Evolutionary conservation across 2,888 invertebrate species (phyloP).

Genomic region (Pollenia amentaria): DNA sequence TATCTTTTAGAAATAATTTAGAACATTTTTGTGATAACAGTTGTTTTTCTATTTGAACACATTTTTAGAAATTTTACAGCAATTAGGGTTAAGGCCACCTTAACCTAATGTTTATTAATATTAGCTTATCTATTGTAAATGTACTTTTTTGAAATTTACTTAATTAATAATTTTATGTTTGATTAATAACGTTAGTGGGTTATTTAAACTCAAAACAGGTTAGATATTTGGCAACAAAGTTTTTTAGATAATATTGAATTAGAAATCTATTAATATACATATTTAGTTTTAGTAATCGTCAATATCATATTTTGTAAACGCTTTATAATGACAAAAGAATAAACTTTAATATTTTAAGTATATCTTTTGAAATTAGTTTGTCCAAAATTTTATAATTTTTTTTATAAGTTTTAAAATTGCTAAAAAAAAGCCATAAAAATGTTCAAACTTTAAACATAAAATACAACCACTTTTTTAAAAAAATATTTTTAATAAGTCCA

Average conservation of each 20-base stretch:
- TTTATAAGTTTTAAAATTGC: no score
- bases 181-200: slow-evolving; percentile 28
- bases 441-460: no score
- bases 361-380: no score
- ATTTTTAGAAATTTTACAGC: neutral
- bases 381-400: no score
- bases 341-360: no score
- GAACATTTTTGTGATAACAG: slow-evolving; percentile 52
- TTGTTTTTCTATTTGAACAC: slow-evolving; percentile 39
- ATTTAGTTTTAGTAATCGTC: no score
- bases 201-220: slow-evolving; percentile 34
- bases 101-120: slow-evolving; percentile 11
- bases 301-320: no score
- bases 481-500: no score
- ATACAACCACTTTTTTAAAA: no score
- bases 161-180: slow-evolving; percentile 11
- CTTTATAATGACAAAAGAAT: no score
- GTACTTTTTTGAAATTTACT: slow-evolving; percentile 2
- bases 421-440: no score
- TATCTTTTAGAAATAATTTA: slow-evolving; percentile 2
- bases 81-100: slow-evolving; percentile 61
- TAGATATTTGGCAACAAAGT: neutral
- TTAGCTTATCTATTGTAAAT: slow-evolving; percentile 33
- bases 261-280: no score
- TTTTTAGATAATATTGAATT: neutral